Conservation (phyloP, 1,140 invertebrate species). For the Drosophila pseudoananassae region DNA sequence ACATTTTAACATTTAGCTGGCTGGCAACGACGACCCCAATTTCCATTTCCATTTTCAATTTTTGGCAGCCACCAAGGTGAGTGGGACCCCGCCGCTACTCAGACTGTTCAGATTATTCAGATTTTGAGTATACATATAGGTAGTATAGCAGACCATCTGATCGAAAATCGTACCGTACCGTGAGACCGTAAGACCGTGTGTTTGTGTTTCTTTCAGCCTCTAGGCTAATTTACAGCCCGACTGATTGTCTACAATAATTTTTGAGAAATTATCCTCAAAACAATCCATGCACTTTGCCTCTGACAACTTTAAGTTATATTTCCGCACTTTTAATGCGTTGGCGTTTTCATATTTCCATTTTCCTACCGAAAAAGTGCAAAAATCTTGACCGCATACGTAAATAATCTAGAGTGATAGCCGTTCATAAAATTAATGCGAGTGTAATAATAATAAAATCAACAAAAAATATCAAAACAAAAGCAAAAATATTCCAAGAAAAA, state of each 20-base stretch:
- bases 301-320: constrained; percentile 67
- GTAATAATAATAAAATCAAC: constrained; percentile 49
- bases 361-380: constrained; percentile 23
- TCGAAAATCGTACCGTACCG: constrained; percentile 13
- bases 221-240: constrained; percentile 61
- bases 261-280: constrained; percentile 67
- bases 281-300: constrained; percentile 58
- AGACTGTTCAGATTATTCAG: constrained; percentile 14
- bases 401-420: constrained; percentile 66
- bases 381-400: constrained; percentile 37
- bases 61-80: constrained; percentile 69
- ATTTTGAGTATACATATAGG: constrained; percentile 14
- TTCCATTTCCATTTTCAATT: constrained; percentile 66
- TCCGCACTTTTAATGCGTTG: constrained; percentile 55
- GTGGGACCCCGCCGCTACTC: constrained; percentile 20
- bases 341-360: constrained; percentile 28
- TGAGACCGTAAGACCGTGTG: not conserved
- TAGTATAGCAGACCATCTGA: constrained; percentile 14
- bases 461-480: constrained; percentile 12
- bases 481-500: constrained; percentile 24
- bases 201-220: constrained; percentile 37
- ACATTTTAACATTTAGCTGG: constrained; percentile 62
- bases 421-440: constrained; percentile 52
- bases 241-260: constrained; percentile 72
- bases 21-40: constrained; percentile 63